Evolutionary conservation across 2,113 vertebrate genomes (phyloP).

Genomic region (Crotalus viridis): DNA sequence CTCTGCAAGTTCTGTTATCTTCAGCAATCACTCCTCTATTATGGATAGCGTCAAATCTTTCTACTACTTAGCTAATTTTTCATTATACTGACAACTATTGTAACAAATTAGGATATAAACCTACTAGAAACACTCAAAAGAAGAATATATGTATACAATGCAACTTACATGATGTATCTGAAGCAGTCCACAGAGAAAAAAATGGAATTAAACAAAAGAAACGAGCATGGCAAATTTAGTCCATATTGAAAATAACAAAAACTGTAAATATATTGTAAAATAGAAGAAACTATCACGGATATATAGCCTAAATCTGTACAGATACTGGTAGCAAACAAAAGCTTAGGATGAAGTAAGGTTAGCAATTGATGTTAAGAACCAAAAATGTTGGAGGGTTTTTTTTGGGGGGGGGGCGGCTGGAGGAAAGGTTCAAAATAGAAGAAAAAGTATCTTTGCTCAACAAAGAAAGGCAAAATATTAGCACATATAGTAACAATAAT

Average conservation of each 20-base stretch:
- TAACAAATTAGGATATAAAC: neutral
- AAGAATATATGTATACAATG: neutral
- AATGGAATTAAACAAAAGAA: neutral
- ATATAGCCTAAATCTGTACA: neutral
- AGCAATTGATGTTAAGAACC: neutral
- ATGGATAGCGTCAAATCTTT: neutral
- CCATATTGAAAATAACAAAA: neutral
- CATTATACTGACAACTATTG: neutral
- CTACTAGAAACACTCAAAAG: neutral
- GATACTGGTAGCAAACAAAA: neutral
- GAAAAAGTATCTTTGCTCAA: neutral
- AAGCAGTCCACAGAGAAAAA: neutral
- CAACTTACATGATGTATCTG: neutral
- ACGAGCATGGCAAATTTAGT: neutral
- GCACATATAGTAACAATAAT: neutral
- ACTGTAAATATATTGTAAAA: neutral
- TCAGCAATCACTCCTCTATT: neutral
- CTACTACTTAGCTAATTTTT: neutral
- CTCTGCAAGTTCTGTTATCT: neutral
- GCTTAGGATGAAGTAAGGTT: neutral
- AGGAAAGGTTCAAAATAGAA: neutral
- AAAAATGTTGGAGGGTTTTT: neutral
- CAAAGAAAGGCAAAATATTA: neutral
- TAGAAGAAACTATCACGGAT: neutral
- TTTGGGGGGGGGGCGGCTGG: fast-evolving